These are phyloP conservation scores for Morelia viridis DNA, from an alignment of 2,797 vertebrate genomes.

Conservation along the genomic window DNA sequence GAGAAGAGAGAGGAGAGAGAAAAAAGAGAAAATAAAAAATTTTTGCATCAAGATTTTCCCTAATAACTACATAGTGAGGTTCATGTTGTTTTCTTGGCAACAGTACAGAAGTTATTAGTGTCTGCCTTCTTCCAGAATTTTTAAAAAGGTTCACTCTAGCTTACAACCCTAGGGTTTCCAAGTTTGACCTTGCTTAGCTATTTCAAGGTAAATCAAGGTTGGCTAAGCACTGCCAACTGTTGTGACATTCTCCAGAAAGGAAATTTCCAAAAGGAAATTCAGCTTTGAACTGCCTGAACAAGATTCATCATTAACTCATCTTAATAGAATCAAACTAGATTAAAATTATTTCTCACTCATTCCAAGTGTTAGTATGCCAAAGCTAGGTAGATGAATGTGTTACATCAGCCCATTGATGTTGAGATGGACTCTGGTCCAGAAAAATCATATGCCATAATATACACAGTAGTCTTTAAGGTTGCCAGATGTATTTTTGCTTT, in stretches of 20 bases:
- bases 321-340: neutral
- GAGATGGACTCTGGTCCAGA: neutral
- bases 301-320: neutral
- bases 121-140: neutral
- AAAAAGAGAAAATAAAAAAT: neutral
- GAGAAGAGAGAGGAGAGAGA: accelerated
- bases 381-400: neutral
- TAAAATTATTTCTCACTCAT: neutral
- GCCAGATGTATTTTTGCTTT: neutral
- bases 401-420: neutral
- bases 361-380: neutral
- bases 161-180: neutral
- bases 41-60: neutral
- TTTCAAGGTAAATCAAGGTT: neutral
- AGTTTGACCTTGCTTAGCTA: neutral
- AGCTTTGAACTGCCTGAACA: no score
- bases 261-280: no score
- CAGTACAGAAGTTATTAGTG: neutral
- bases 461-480: neutral
- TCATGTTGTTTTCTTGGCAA: neutral
- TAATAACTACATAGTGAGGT: neutral
- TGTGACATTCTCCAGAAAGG: no score
- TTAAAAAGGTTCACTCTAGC: neutral
- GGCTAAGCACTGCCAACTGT: no score
- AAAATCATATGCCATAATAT: neutral